Evolutionary conservation across 2,888 invertebrate species (phyloP), one percentile per base, ranked within the genome.

Genomic region (Galerucella pusilla): DNA sequence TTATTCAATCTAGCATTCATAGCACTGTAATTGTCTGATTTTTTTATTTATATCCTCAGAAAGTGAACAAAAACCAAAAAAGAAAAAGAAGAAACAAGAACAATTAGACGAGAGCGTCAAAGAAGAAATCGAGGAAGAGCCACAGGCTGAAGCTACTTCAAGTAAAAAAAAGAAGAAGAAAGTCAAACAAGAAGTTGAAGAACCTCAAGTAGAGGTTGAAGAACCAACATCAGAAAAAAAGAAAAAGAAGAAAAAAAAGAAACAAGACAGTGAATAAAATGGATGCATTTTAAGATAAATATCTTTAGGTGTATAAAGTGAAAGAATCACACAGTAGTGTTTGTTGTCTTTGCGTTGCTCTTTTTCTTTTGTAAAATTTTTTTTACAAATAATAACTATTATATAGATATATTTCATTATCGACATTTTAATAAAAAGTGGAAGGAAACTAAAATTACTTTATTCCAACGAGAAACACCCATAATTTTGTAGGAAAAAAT

Each of bases 11-110:
- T 68, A 64, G 16, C n/a, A 35, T 14, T 1, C 11, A 14, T 49
- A 0, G 49, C 49, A 14, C 14, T 49, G 49, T 14, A 49, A 49
- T 14, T 49, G 49, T 49, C 14, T 49, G 49, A 49, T 49, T 49
- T 49, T 45, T 45, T 49, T 14, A 49, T 49, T 49, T 49, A 49
- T 14, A 42, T 64, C 72, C 60, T 45, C 46, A 75, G 74, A 67
- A 65, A 14, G 66, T 6, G 81, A 80, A 69, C 80, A 80, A 46
- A 83, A 83, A 16, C 10, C n/a, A 12, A 83, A 83, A 77, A 85
- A 85, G 78, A 86, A 83, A 77, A 87, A 85, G 77, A 87, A 86
- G 80, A 85, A 77, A 67, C 68, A 72, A 79, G 61, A 73, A 85
- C 85, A 77, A 80, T 81, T 80, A 64, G 75, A 75, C 81, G 88